Percentiles rank a stretch among this genome's conserved stretches.
These are phyloP conservation scores for Spongia lamella DNA, from an alignment of 37 sponge, comb jelly and placozoan genomes.

Conservation along the genomic window DNA sequence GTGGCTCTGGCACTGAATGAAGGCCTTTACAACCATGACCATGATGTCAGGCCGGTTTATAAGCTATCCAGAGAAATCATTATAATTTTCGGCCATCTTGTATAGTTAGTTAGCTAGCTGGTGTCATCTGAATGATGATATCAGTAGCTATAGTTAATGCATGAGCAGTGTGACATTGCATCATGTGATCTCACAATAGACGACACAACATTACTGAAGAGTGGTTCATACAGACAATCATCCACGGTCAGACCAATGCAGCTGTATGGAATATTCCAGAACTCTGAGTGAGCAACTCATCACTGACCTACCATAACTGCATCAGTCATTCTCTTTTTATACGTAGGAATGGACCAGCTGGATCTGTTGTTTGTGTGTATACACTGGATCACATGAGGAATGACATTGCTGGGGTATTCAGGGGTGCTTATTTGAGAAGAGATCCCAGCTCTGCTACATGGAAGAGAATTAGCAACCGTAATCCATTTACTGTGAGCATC, in stretches of 20 bases:
- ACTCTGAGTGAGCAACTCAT: conserved; percentile 46
- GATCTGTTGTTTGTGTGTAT: conserved; percentile 83
- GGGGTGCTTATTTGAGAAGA: conserved; percentile 30
- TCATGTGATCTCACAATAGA: no score
- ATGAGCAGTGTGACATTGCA: no score
- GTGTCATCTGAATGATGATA: no score
- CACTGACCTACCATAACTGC: not conserved
- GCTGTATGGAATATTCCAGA: conserved; percentile 62
- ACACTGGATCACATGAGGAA: conserved; percentile 38
- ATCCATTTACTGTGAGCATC: conserved; percentile 26
- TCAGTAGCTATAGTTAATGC: no score
- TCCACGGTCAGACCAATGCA: not conserved
- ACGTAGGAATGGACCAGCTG: conserved; percentile 70
- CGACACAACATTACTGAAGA: conserved; percentile 24
- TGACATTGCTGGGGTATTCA: conserved; percentile 39
- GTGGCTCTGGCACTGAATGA: no score
- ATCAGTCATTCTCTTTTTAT: no score
- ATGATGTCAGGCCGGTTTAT: no score
- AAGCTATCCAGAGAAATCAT: no score
- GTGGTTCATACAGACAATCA: conserved; percentile 17
- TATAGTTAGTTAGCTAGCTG: no score
- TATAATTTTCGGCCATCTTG: no score
- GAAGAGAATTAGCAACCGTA: not conserved
- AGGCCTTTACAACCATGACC: no score
- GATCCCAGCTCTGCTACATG: not conserved